Conservation (phyloP, 2,888 invertebrate species). For the Deilephila porcellus region DNA sequence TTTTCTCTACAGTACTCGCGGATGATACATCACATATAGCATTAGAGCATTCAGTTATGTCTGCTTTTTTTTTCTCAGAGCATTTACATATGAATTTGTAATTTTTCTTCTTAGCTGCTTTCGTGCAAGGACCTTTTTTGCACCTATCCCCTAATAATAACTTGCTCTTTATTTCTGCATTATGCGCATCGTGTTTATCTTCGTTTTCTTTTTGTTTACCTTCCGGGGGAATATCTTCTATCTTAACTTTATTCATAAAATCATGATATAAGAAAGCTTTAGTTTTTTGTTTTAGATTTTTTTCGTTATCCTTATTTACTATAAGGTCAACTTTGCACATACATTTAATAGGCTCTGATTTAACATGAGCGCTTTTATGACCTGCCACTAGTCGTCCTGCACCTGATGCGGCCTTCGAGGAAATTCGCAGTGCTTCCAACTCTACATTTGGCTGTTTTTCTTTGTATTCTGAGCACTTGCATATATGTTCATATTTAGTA, state of each 20-base stretch:
- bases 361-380: background rate
- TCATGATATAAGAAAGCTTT: background rate
- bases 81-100: constrained; percentile 37
- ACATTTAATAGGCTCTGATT: background rate
- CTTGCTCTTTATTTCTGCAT: background rate
- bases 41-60: constrained; percentile 29
- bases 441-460: background rate
- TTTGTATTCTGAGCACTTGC: background rate
- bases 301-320: background rate
- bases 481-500: too few relatives aligned
- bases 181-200: background rate
- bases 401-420: background rate
- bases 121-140: constrained; percentile 34
- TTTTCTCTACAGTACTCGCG: constrained; percentile 34
- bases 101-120: constrained; percentile 35
- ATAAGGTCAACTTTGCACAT: background rate
- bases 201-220: background rate
- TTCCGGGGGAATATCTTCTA: constrained; percentile 5
- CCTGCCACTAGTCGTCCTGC: background rate
- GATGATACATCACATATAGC: constrained; percentile 5
- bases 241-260: background rate
- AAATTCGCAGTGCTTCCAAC: background rate
- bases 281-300: background rate
- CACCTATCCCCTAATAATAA: constrained; percentile 12
- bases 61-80: constrained; percentile 31